Evolutionary conservation across 2,797 vertebrate genomes (phyloP).

Genomic region (Okamejei kenojei): DNA sequence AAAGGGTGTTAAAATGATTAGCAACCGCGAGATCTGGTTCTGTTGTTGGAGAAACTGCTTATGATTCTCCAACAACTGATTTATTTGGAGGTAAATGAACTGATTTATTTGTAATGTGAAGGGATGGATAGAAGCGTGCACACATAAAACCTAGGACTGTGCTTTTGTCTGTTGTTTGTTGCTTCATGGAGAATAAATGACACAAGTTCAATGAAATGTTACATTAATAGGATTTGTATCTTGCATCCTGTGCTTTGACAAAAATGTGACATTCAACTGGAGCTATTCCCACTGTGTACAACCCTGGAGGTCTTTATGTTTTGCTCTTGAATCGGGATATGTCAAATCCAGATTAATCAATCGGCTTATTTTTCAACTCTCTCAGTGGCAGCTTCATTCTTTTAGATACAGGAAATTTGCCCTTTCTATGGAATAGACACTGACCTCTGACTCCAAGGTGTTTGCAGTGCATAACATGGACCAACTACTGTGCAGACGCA

Average conservation of each 20-base stretch:
- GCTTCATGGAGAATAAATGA: not conserved
- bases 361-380: not conserved
- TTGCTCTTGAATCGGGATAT: not conserved
- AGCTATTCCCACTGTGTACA: not conserved
- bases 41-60: not conserved
- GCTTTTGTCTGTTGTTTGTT: not conserved
- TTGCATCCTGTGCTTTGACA: not conserved
- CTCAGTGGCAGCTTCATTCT: not conserved
- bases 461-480: too few species aligned
- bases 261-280: not conserved
- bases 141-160: not conserved
- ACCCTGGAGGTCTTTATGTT: not conserved
- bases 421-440: not conserved
- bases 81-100: not conserved
- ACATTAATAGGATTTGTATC: not conserved
- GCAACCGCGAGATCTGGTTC: not conserved
- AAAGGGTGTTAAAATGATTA: too few species aligned
- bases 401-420: not conserved
- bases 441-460: not conserved
- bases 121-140: not conserved
- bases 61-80: not conserved
- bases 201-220: not conserved
- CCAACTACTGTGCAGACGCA: not conserved
- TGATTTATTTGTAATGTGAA: not conserved
- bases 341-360: not conserved